phyloP scores from a whole-genome alignment of 2,888 invertebrate species.

The Heliconius charithonia region DNA sequence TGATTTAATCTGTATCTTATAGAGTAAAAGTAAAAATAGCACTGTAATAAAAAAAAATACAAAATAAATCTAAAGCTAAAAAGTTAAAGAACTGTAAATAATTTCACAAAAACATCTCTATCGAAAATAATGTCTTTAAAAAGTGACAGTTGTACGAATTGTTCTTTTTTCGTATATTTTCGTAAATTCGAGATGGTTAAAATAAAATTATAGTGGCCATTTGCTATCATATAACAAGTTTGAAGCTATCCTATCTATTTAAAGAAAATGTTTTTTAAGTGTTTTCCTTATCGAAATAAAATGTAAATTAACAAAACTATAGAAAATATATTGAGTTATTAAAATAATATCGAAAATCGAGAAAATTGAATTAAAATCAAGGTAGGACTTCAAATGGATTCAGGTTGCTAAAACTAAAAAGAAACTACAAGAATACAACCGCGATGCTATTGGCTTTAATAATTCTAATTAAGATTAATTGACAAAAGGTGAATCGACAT shows the following conservation, averaged over 20 bases:
- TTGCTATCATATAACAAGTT: not conserved
- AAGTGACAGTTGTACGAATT: conserved; percentile 61
- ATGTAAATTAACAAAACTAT: too few species aligned
- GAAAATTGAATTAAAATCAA: too few species aligned
- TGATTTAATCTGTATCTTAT: conserved; percentile 64
- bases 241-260: not conserved
- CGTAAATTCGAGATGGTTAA: conserved; percentile 34
- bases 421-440: too few species aligned
- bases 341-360: not conserved
- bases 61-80: conserved; percentile 69
- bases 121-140: conserved; percentile 63
- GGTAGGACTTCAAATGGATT: too few species aligned
- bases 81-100: conserved; percentile 69
- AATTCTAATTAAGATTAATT: too few species aligned
- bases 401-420: too few species aligned
- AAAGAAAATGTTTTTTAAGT: not conserved
- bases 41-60: conserved; percentile 59
- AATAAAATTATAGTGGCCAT: conserved; percentile 25
- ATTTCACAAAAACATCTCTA: conserved; percentile 77
- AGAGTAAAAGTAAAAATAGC: conserved; percentile 51
- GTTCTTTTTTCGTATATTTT: conserved; percentile 49
- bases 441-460: too few species aligned
- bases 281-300: not conserved
- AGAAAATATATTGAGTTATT: not conserved
- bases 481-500: too few species aligned